Percentiles rank a stretch among this genome's conserved stretches.
These are phyloP conservation scores for Papilio helenus DNA, from an alignment of 1,140 invertebrate species.

Conservation along the genomic window DNA sequence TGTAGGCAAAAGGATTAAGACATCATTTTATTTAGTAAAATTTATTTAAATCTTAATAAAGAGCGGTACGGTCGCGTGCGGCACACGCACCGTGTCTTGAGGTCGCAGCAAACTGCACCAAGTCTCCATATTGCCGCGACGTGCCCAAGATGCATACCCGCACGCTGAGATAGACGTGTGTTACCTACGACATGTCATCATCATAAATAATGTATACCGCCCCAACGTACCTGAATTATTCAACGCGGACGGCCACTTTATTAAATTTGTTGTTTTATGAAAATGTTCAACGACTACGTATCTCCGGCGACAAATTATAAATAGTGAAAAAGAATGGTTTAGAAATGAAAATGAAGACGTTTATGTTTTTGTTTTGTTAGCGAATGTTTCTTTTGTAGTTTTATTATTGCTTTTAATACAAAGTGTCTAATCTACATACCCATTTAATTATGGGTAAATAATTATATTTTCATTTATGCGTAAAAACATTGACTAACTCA, in stretches of 20 bases:
- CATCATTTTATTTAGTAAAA: background rate
- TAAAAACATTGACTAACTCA: background rate
- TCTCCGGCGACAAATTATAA: slow-evolving; percentile 65
- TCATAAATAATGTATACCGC: slow-evolving; percentile 79
- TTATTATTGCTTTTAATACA: background rate
- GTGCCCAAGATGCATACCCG: slow-evolving; percentile 77
- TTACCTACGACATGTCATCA: slow-evolving; percentile 75
- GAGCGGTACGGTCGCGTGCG: background rate
- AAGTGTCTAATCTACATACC: background rate
- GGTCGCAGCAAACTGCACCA: slow-evolving; percentile 47
- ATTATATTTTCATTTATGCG: background rate
- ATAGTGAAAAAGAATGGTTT: slow-evolving; percentile 37
- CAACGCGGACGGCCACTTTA: slow-evolving; percentile 76
- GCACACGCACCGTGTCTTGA: slow-evolving; percentile 33
- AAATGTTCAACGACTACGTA: slow-evolving; percentile 62
- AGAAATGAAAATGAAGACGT: slow-evolving; percentile 39
- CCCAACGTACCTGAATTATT: slow-evolving; percentile 71
- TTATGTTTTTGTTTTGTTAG: slow-evolving; percentile 33
- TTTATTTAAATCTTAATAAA: background rate
- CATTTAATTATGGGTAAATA: background rate
- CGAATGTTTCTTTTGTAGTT: background rate
- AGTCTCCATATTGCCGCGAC: slow-evolving; percentile 69
- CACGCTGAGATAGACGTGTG: slow-evolving; percentile 70
- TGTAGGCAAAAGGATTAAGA: background rate
- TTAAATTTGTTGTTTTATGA: slow-evolving; percentile 80